phyloP scores from a whole-genome alignment of 1,140 invertebrate species.

The Akabosia matsudoensis region DNA sequence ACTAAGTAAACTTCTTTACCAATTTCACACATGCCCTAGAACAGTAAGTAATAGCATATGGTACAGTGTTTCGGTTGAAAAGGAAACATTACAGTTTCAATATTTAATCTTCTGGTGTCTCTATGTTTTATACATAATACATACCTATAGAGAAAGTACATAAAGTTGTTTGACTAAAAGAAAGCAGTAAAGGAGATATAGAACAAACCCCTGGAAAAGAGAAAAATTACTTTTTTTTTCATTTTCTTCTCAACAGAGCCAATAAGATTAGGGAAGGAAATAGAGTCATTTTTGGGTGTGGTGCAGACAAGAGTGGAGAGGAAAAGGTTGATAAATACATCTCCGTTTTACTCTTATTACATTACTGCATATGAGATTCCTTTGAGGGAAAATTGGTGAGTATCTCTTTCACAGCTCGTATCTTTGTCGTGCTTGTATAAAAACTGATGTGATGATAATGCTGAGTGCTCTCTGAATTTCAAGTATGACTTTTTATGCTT shows the following conservation, averaged over 20 bases:
- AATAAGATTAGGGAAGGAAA: constrained; percentile 48
- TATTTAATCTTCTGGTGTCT: no score
- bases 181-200: constrained; percentile 5
- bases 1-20: not conserved
- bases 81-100: no score
- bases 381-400: no score
- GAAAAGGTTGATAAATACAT: not conserved
- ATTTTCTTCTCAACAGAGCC: constrained; percentile 47
- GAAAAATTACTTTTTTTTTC: constrained; percentile 45
- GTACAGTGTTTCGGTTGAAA: no score
- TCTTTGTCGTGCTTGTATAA: not conserved
- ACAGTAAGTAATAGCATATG: no score
- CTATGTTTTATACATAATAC: no score
- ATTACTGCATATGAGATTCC: not conserved
- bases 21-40: not conserved
- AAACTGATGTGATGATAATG: not conserved
- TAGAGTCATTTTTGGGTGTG: constrained; percentile 48
- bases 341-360: not conserved
- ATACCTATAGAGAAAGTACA: not conserved
- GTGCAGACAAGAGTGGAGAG: constrained; percentile 33
- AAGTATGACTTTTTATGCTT: not conserved
- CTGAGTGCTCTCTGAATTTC: not conserved
- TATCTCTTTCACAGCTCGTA: no score
- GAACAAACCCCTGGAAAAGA: no score
- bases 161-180: constrained; percentile 2